Conservation (phyloP, 1,140 invertebrate genomes). For the Penaeus japonicus region DNA sequence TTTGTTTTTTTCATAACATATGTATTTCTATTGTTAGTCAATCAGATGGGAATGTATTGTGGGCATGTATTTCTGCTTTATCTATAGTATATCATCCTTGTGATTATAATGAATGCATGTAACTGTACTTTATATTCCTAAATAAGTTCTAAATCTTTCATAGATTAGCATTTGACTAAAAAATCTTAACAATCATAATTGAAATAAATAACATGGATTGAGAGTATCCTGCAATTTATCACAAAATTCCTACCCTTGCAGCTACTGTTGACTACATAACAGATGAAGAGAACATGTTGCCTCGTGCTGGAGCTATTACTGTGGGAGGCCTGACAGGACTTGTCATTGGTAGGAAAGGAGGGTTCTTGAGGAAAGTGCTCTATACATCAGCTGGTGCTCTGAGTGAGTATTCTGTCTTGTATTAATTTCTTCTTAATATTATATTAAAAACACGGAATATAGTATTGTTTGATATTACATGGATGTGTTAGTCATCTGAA, state of each 20-base stretch:
- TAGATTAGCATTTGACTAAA: too few relatives aligned
- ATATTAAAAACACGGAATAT: background rate
- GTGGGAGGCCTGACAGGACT: conserved; percentile 63
- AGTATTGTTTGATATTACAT: background rate
- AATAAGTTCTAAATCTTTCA: too few relatives aligned
- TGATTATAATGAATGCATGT: too few relatives aligned
- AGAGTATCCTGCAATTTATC: background rate
- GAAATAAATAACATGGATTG: background rate
- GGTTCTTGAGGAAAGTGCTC: conserved; percentile 59
- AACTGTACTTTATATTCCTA: too few relatives aligned
- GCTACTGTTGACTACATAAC: conserved; percentile 61
- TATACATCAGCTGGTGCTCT: conserved; percentile 60
- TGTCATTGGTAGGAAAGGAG: conserved; percentile 62
- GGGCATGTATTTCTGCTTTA: too few relatives aligned
- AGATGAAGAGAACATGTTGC: conserved; percentile 61
- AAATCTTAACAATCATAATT: too few relatives aligned
- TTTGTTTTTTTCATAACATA: too few relatives aligned
- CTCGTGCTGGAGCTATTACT: conserved; percentile 62
- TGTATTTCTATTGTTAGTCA: too few relatives aligned
- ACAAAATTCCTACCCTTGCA: conserved; percentile 27
- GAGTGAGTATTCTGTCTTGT: conserved; percentile 23
- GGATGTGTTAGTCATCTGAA: too few relatives aligned
- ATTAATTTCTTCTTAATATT: too few relatives aligned
- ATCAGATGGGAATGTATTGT: too few relatives aligned
- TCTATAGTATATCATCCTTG: too few relatives aligned